Base-by-base conservation (phyloP, 2,113 vertebrate species). In the Psophia crepitans region DNA sequence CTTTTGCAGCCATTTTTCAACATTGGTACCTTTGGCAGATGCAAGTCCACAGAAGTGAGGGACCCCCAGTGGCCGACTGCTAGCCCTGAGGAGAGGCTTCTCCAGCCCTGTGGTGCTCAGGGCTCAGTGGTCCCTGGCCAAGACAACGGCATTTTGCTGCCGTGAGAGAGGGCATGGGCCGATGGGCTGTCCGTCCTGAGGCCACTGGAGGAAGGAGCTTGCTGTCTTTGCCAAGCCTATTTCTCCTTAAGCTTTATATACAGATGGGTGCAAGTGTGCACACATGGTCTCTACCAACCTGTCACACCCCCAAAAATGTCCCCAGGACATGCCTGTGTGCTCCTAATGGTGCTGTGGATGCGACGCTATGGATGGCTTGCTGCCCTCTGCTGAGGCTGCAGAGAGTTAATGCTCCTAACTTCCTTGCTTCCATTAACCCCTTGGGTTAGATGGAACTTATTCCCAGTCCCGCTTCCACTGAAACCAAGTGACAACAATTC, bases 101-200 rank as follows among this genome's bases (percentile, higher is more conserved):
- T 87, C 33, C 63, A 63, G 32, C 64, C 15, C 32, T 33, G 53
- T 1, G 5, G 30, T 27, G 27, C 27, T 88, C 53, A 48, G 57
- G 46, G 30, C n/a, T 64, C 35, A 4, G 18, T 27, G 21, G 11
- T 84, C 32, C 44, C 54, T 54, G 65, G 60, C 49, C 69, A 53
- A 37, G 12, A 41, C 2, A 6, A 20, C 3, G 44, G 21, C 0
- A 0, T 63, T 90, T 49, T 74, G 39, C 32, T 71, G 61, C 32
- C 15, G 3, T 27, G 41, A 15, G 27, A 41, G 51, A 48, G 27
- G 18, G 7, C 27, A n/a, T 3, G 32, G 60, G 32, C 28, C 60
- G 26, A 54, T 0, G 2, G 61, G 39, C 2, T 64, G 17, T 87
- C 41, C 60, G 17, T 90, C 35, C 39, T 0, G 0, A 41, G 53